These are phyloP conservation scores for Halictus quadricinctus DNA, from an alignment of 2,888 invertebrate species.

Conservation along the genomic window DNA sequence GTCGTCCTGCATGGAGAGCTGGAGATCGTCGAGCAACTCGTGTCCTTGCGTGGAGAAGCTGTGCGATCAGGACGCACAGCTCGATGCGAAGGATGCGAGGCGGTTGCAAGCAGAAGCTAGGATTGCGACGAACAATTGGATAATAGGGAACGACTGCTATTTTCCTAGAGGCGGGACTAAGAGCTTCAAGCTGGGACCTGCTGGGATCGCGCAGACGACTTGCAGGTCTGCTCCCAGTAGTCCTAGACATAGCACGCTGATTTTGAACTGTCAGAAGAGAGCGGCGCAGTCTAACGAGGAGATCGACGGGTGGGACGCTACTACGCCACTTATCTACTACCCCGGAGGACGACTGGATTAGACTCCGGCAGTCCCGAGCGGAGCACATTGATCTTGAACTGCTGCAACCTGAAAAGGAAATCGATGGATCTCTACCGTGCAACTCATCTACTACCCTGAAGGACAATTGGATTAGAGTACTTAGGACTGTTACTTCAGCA, in stretches of 20 bases:
- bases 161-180: slow-evolving; percentile 38
- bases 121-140: slow-evolving; percentile 28
- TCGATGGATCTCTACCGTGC: not conserved
- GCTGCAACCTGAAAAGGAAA: not conserved
- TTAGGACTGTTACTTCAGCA: not conserved
- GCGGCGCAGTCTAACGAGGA: slow-evolving; percentile 76
- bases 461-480: not conserved
- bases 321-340: slow-evolving; percentile 71
- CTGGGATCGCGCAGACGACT: slow-evolving; percentile 62
- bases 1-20: slow-evolving; percentile 70
- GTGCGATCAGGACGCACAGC: slow-evolving; percentile 61
- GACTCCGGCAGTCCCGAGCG: not conserved
- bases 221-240: slow-evolving; percentile 77
- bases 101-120: slow-evolving; percentile 3
- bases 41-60: slow-evolving; percentile 89
- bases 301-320: slow-evolving; percentile 76
- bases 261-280: slow-evolving; percentile 69
- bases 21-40: slow-evolving; percentile 85
- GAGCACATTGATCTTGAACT: not conserved
- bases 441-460: not conserved
- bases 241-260: slow-evolving; percentile 71
- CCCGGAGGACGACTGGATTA: slow-evolving; percentile 52
- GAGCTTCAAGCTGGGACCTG: slow-evolving; percentile 54
- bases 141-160: slow-evolving; percentile 48
- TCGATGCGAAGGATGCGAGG: slow-evolving; percentile 21